Evolutionary conservation across 92 coral and sea anemone genomes (phyloP).

Genomic region (Siderastrea radians): DNA sequence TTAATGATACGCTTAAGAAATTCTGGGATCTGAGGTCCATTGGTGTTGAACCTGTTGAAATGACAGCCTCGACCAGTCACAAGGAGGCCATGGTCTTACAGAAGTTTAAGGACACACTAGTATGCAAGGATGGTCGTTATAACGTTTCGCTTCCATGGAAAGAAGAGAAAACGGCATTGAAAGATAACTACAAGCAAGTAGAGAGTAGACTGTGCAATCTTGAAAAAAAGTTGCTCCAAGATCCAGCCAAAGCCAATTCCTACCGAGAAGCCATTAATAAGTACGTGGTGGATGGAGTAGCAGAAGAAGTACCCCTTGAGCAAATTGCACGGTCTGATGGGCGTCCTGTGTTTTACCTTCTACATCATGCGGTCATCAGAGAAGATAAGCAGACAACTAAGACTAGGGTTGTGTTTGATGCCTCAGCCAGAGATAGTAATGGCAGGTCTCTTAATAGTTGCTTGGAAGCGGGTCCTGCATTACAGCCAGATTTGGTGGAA

Average conservation of each 20-base stretch:
- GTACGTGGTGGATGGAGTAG: conserved; percentile 30
- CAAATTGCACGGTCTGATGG: conserved; percentile 20
- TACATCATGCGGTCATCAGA: conserved; percentile 22
- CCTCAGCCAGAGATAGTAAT: conserved; percentile 16
- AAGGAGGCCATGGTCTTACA: no score
- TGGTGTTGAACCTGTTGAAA: no score
- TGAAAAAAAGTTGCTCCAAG: conserved; percentile 33
- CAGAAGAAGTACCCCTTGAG: conserved; percentile 48
- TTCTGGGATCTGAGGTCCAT: no score
- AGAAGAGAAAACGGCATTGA: not conserved
- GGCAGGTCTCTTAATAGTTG: conserved; percentile 51
- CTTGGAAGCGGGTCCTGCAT: conserved; percentile 41
- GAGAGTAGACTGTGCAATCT: conserved; percentile 16
- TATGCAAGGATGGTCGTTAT: conserved; percentile 32
- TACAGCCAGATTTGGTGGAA: conserved; percentile 33
- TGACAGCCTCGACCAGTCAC: no score
- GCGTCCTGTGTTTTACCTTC: conserved; percentile 43
- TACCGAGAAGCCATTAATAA: conserved; percentile 39
- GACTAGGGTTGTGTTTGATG: conserved; percentile 65
- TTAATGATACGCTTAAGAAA: not conserved
- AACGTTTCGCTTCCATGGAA: conserved; percentile 52
- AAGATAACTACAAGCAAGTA: conserved; percentile 24
- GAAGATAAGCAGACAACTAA: conserved; percentile 45
- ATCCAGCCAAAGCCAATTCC: not conserved
- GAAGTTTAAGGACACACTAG: conserved; percentile 18